Base-by-base conservation (phyloP, 2,113 vertebrate genomes). In the Gadus macrocephalus region DNA sequence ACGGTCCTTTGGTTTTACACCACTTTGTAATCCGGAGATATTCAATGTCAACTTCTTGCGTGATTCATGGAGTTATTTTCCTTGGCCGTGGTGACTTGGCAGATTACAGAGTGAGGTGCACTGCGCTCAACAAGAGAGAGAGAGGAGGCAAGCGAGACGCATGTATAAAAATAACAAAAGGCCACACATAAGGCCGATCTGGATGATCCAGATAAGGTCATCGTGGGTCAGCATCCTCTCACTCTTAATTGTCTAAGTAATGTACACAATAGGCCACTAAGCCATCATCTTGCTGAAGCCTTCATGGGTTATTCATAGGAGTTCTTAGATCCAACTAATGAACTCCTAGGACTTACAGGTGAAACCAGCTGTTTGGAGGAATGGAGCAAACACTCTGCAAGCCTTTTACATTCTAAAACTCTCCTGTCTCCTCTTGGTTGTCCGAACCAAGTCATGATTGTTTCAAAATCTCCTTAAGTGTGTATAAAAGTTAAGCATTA, bases 101-200 rank as follows among this genome's bases (percentile, higher is more conserved):
- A 79, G 76, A 87, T 81, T 82, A 85, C 31, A 81, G 70, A 60
- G 73, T 38, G 73, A 81, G 84, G 58, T 78, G 65, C 85, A 76
- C 67, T 69, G 69, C 78, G 75, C 71, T 75, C 61, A 80, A 64
- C 78, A 69, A 82, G 73, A 67, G 66, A 65, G 66, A 65, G 25
- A 42, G 70, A 65, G 71, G 5, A 35, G 74, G 63, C 6, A 49
- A 17, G 31, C 14, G 70, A 62, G 60, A 75, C 14, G 59, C 42
- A 69, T 58, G n/a, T 9, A 2, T 49, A 49, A 49, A 49, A 49
- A 49, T 49, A 49, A 49, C 25, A 49, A 49, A 49, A 49, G 42
- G 42, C 42, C 42, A 12, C 42, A 49, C 27, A 68, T 16, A 75
- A 69, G 69, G 75, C 64, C 3, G 16, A 81, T 83, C 66, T 19